Evolutionary conservation across 1,140 invertebrate genomes (phyloP).

Genomic region (Pseudomyrmex gracilis): DNA sequence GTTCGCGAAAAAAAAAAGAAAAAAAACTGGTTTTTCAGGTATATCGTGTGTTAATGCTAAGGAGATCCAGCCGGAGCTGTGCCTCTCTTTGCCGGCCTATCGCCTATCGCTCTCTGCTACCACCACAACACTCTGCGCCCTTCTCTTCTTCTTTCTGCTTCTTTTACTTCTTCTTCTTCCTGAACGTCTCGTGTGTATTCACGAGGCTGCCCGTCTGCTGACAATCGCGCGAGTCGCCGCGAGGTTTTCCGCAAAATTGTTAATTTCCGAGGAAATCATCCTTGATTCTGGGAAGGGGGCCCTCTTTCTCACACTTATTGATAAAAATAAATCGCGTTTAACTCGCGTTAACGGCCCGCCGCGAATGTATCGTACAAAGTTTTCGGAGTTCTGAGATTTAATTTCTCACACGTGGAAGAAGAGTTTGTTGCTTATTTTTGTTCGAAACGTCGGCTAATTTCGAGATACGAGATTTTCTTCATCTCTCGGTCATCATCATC

Average conservation of each 20-base stretch:
- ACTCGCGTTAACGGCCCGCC: no score
- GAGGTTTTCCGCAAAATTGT: slow-evolving; percentile 28
- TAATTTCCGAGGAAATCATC: neutral
- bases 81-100: slow-evolving; percentile 35
- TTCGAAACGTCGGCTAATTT: no score
- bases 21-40: slow-evolving; percentile 83
- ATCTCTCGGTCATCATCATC: no score
- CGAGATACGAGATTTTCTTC: no score
- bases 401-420: no score
- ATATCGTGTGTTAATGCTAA: slow-evolving; percentile 80
- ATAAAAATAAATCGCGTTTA: neutral
- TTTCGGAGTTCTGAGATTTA: no score
- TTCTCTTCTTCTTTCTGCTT: neutral
- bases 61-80: slow-evolving; percentile 64
- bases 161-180: slow-evolving; percentile 27
- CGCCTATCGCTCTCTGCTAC: slow-evolving; percentile 61
- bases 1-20: slow-evolving; percentile 25
- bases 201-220: neutral
- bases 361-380: no score
- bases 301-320: neutral
- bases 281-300: neutral
- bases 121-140: slow-evolving; percentile 14
- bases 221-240: neutral
- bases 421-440: no score
- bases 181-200: slow-evolving; percentile 18